These are phyloP conservation scores for Lasioglossum leucozonium DNA, from an alignment of 2,888 invertebrate species.

Conservation along the genomic window DNA sequence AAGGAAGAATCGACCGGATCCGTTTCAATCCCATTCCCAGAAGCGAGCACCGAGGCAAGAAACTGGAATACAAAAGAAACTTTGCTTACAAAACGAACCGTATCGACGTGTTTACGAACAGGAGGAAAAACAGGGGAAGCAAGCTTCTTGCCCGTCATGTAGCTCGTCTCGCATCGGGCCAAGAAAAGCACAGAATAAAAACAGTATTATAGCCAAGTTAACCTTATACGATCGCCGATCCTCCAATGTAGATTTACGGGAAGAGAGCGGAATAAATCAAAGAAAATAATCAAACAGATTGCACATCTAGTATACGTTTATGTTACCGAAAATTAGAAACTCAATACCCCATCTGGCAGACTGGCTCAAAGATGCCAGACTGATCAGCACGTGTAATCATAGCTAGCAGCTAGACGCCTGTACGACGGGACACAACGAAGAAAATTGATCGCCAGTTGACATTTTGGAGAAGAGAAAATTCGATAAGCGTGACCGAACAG, in stretches of 20 bases:
- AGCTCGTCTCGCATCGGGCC: conserved; percentile 28
- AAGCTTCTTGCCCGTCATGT: conserved; percentile 30
- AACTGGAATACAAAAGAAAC: conserved; percentile 34
- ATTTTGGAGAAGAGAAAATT: background rate
- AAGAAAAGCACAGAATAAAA: conserved; percentile 19
- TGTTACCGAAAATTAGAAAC: background rate
- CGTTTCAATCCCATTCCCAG: conserved; percentile 14
- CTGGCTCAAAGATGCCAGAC: background rate
- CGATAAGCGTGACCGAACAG: background rate
- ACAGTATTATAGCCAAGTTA: conserved; percentile 3
- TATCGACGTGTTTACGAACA: conserved; percentile 45
- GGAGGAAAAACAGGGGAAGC: conserved; percentile 24
- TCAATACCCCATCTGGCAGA: background rate
- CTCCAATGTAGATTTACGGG: conserved; percentile 22
- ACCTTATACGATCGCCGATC: background rate
- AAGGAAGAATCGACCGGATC: background rate
- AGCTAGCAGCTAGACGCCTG: background rate
- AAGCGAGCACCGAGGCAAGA: conserved; percentile 18
- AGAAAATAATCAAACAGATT: background rate
- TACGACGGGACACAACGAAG: background rate
- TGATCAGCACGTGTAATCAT: background rate
- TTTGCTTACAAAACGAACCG: conserved; percentile 23
- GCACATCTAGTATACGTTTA: background rate
- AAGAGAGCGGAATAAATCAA: background rate
- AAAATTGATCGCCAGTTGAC: background rate